Evolutionary conservation across 2,888 invertebrate genomes (phyloP).

Genomic region (Euproctis similis): DNA sequence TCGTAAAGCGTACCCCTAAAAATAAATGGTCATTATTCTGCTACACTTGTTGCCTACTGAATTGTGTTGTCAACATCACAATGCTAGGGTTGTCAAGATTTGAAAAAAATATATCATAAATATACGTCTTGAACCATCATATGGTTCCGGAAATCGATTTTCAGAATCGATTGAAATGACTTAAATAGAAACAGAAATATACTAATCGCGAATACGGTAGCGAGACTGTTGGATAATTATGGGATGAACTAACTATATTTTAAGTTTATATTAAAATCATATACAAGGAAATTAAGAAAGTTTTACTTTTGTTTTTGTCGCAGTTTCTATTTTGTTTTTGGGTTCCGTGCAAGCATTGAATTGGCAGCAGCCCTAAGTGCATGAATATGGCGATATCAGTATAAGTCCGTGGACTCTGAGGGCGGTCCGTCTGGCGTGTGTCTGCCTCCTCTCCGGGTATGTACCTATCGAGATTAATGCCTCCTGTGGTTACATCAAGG

Average conservation of each 20-base stretch:
- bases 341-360: too few relatives aligned
- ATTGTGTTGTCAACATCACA: conserved; percentile 26
- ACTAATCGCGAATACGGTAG: too few relatives aligned
- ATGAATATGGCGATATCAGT: conserved; percentile 30
- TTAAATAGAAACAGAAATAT: neutral
- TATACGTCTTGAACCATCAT: too few relatives aligned
- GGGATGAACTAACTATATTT: too few relatives aligned
- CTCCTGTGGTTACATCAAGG: conserved; percentile 28
- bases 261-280: too few relatives aligned
- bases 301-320: too few relatives aligned
- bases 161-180: neutral
- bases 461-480: conserved; percentile 27
- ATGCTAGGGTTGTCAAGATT: conserved; percentile 20
- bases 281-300: too few relatives aligned
- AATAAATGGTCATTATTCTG: conserved; percentile 31
- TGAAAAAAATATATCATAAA: too few relatives aligned
- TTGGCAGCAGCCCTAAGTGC: conserved; percentile 13
- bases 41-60: conserved; percentile 27
- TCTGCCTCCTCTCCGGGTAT: conserved; percentile 28
- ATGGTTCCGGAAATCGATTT: conserved; percentile 1
- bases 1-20: conserved; percentile 26
- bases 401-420: conserved; percentile 17
- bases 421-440: conserved; percentile 20
- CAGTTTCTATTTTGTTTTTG: too few relatives aligned
- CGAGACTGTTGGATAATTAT: too few relatives aligned